Base-by-base conservation (phyloP, 2,113 vertebrate genomes). In the Plectropomus leopardus region DNA sequence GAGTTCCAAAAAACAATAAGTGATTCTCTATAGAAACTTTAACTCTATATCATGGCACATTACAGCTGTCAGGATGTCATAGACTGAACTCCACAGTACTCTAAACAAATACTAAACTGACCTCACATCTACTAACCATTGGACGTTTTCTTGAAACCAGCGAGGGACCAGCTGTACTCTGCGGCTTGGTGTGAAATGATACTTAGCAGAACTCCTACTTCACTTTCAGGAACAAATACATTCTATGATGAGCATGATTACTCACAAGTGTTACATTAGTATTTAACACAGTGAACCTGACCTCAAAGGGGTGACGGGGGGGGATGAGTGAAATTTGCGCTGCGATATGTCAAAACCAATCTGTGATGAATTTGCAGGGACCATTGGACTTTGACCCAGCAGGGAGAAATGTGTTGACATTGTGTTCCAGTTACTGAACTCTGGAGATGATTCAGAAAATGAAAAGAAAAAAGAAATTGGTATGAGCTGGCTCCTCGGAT, bases 201-300 rank as follows among this genome's bases (percentile, higher is more conserved):
- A 78, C 9, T 61, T 76, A 53, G 73, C 47, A 19, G 60, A 61
- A 87, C 76, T 86, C 72, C 76, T 76, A 83, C 73, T 68, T 83
- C 64, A 83, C 78, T 74, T 83, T 76, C 72, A 86, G 72, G 55
- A 73, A 80, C 82, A 79, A 85, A 88, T 85, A 86, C 84, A 76
- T 84, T 87, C 84, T 86, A 88, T 57, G 40, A 85, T 72, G 75
- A 82, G 68, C 60, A 71, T 75, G 55, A 80, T 80, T 76, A 84
- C 66, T 74, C 83, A 84, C 70, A 68, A 82, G 42, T 76, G 72
- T 88, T 51, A 88, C 59, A 69, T 54, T 80, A 85, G 77, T 55
- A 73, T 83, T 87, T 57, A 58, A 72, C 58, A 80, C 83, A 72
- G 67, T 74, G 76, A 85, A 76, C 65, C 83, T 78, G 77, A 75